Evolutionary conservation across 2,113 vertebrate genomes (phyloP), one percentile per base, ranked within the genome.

Genomic region (Toxotes chatareus): DNA sequence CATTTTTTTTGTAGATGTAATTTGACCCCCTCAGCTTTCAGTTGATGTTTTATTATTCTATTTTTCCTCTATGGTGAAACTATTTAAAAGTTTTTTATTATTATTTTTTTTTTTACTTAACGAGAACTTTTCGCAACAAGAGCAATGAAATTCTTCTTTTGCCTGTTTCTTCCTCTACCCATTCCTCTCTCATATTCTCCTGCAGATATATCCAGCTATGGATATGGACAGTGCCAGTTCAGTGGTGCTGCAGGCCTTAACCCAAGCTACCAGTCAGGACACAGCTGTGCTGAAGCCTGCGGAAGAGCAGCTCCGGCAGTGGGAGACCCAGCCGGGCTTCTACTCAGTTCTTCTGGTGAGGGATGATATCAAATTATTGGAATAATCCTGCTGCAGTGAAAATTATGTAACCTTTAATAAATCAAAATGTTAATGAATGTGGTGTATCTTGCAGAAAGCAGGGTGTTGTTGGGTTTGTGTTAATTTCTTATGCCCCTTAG

Each of bases 241-340:
- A 81, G 93, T 99, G 92, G 98, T 99, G 91, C 94, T 99, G 91
- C 96, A 95, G 95, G 96, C 98, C 87, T 95, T 99, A 93, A 99
- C 97, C 0, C 98, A 99, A 93, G 98, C 98, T 76, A 98, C 97
- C 74, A 99, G 97, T 92, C 98, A 99, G 94, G 97, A 99, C 90
- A 98, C 97, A 55, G 87, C 96, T 59, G 94, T 98, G 55, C 86
- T 99, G 89, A 99, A 99, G 86, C 98, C 98, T 51, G 98, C 97
- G 0, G 98, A 99, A 90, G 98, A 99, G 70, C 98, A 98, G 51
- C 94, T 99, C 75, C 96, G 95, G 69, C 97, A 98, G 91, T 99
- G 98, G 98, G 98, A 99, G 92, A 99, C 97, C 1, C 98, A 99
- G 91, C 97, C 98, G 19, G 98, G 98, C 56, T 99, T 99, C 93